Evolutionary conservation across 2,888 invertebrate genomes (phyloP).

Genomic region (Sarcophaga rosellei): DNA sequence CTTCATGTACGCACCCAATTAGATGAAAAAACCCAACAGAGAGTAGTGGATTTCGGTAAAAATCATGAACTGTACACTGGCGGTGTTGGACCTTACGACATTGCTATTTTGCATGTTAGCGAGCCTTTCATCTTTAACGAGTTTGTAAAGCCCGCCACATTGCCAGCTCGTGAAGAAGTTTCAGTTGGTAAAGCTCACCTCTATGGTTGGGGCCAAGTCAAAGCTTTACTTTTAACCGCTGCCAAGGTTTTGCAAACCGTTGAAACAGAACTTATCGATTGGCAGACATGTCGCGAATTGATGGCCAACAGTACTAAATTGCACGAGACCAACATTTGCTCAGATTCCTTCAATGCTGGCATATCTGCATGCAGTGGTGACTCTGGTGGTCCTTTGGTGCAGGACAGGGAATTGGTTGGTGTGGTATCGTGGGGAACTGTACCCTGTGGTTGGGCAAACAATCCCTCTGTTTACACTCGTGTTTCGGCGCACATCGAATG

Average conservation of each 20-base stretch:
- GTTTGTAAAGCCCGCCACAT: slow-evolving; percentile 76
- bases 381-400: slow-evolving; percentile 79
- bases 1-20: neutral
- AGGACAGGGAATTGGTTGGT: slow-evolving; percentile 80
- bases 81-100: slow-evolving; percentile 82
- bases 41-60: slow-evolving; percentile 74
- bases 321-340: slow-evolving; percentile 80
- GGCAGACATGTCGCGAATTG: slow-evolving; percentile 70
- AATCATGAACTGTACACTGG: slow-evolving; percentile 78
- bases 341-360: slow-evolving; percentile 80
- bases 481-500: slow-evolving; percentile 81
- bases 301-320: slow-evolving; percentile 75
- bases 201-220: slow-evolving; percentile 82
- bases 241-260: slow-evolving; percentile 77
- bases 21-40: slow-evolving; percentile 74
- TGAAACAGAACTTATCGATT: slow-evolving; percentile 74
- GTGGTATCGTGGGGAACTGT: slow-evolving; percentile 82
- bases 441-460: slow-evolving; percentile 80
- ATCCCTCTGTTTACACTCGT: slow-evolving; percentile 82
- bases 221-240: slow-evolving; percentile 68
- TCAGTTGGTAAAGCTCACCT: slow-evolving; percentile 77
- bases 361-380: slow-evolving; percentile 81
- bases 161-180: slow-evolving; percentile 76
- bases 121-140: slow-evolving; percentile 75
- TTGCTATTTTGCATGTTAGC: slow-evolving; percentile 82